Base-by-base conservation (phyloP, 1,140 invertebrate species). In the Nymphalis io region DNA sequence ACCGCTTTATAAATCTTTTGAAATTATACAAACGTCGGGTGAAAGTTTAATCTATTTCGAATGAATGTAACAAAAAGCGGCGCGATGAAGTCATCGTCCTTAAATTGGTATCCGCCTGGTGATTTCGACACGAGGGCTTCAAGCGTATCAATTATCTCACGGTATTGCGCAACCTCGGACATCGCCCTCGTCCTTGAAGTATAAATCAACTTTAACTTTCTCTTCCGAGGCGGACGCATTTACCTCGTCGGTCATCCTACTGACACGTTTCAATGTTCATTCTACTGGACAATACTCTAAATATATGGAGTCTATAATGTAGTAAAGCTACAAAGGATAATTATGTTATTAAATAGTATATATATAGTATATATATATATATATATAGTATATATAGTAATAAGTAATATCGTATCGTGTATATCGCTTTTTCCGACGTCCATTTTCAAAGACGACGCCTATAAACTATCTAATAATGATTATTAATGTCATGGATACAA, bases 161-260 rank as follows among this genome's bases (percentile, higher is more conserved):
- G 79, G 42, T 60, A 76, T 90, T 90, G 76, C 87, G 84, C 80
- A 90, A 90, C 63, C 18, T 23, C 72, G 85, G 82, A 71, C 84
- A 76, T 70, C 73, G 85, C 76, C 74, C 85, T 84, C 85, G 85
- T 89, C 86, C 87, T 90, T 89, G 88, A 81, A 75, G 75, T 64
- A 76, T 79, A 75, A 78, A 74, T 74, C 66, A 40, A 74, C 78
- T 78, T 76, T 82, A 40, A 74, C 78, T 78, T 76, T 82, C 79
- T 76, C 79, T 70, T 75, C 65, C 48, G 66, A 46, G 27, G 44
- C 68, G 57, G 58, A 55, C 60, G 42, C 42, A 10, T 23, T 51
- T 53, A 67, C 68, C 62, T 18, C 51, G 8, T 48, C n/a, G 3
- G 12, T 46, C 38, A 70, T 60, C 60, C 68, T 38, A 40, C 23